phyloP scores from a whole-genome alignment of 1,140 invertebrate species.

The Cherax destructor region DNA sequence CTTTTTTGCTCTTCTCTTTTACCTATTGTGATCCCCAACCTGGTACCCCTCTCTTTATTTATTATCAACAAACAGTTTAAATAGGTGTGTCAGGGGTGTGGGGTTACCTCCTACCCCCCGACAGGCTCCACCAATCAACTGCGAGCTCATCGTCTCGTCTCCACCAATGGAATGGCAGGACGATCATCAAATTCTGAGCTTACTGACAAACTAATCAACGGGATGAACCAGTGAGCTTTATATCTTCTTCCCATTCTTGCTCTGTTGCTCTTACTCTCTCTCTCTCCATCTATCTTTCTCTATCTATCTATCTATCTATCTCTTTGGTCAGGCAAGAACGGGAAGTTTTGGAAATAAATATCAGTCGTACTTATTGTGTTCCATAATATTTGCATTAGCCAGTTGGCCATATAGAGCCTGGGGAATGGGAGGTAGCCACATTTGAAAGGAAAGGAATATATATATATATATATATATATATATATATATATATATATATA shows the following conservation, averaged over 20 bases:
- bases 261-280: slow-evolving; percentile 4
- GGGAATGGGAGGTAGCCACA: too few species aligned
- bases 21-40: background rate
- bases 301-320: background rate
- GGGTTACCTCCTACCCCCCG: slow-evolving; percentile 18
- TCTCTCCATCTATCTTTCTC: background rate
- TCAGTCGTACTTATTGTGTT: too few species aligned
- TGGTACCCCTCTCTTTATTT: slow-evolving; percentile 14
- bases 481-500: too few species aligned
- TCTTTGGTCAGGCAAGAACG: too few species aligned
- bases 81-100: slow-evolving; percentile 31
- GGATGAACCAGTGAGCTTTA: background rate
- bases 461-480: too few species aligned
- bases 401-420: background rate
- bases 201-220: slow-evolving; percentile 52
- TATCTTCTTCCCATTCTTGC: slow-evolving; percentile 29
- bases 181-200: slow-evolving; percentile 47
- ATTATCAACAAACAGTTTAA: slow-evolving; percentile 51
- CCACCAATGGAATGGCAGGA: slow-evolving; percentile 13
- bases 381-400: too few species aligned
- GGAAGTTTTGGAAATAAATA: too few species aligned
- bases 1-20: background rate
- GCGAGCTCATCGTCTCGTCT: background rate
- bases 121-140: slow-evolving; percentile 10
- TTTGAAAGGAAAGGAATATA: too few species aligned